Percentiles rank a stretch among this genome's conserved stretches.
Conservation (phyloP, 2,888 invertebrate genomes). For the Ischnus inquisitorius region DNA sequence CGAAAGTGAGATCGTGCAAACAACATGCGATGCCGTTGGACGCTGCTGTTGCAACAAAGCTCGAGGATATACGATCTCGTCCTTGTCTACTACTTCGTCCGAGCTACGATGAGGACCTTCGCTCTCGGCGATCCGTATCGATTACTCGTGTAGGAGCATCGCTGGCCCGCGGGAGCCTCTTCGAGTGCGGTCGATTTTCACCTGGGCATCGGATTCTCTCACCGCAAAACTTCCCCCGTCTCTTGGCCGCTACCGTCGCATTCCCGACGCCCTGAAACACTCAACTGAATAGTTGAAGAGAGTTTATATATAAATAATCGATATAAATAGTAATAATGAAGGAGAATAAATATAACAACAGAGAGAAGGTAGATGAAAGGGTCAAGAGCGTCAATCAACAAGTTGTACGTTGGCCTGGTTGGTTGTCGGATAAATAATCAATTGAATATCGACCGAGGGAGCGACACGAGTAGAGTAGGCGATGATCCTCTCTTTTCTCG, state of each 20-base stretch:
- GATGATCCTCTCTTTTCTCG: slow-evolving; percentile 48
- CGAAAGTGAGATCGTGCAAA: slow-evolving; percentile 41
- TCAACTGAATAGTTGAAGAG: not conserved
- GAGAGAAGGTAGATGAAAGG: not conserved
- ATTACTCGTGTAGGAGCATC: slow-evolving; percentile 49
- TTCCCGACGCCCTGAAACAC: slow-evolving; percentile 20
- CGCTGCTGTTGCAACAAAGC: not conserved
- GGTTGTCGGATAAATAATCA: slow-evolving; percentile 63
- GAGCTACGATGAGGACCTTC: not conserved
- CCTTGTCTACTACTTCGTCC: slow-evolving; percentile 21
- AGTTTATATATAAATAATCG: not conserved
- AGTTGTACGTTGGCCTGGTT: slow-evolving; percentile 57
- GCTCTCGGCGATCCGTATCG: slow-evolving; percentile 41
- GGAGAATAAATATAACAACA: not conserved
- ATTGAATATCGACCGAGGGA: slow-evolving; percentile 53
- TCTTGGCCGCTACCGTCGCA: not conserved
- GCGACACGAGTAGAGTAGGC: slow-evolving; percentile 61
- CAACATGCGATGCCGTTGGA: slow-evolving; percentile 16
- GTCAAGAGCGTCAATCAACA: slow-evolving; percentile 59
- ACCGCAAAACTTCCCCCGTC: slow-evolving; percentile 17
- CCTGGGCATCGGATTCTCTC: slow-evolving; percentile 23
- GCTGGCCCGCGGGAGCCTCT: slow-evolving; percentile 10
- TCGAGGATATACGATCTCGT: slow-evolving; percentile 13
- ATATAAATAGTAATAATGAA: not conserved
- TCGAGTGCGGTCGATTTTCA: slow-evolving; percentile 56